Conservation (phyloP, 2,113 vertebrate genomes). For the Catharus minimus region DNA sequence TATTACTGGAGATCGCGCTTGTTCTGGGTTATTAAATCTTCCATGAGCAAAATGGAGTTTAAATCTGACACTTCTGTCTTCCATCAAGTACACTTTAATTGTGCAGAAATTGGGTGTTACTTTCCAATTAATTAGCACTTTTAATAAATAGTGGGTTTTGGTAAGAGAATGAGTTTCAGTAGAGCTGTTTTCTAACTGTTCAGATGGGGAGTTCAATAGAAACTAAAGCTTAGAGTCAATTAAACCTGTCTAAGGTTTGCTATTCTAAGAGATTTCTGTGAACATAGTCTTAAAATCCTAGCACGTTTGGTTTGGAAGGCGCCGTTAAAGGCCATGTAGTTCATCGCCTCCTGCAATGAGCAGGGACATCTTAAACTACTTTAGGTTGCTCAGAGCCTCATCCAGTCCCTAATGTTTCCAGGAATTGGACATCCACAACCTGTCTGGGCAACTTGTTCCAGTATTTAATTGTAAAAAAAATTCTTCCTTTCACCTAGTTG, state of each 20-base stretch:
- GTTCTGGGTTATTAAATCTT: background rate
- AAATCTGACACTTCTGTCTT: background rate
- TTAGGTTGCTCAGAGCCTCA: background rate
- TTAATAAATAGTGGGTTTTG: background rate
- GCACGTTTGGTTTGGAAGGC: background rate
- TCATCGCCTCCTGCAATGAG: background rate
- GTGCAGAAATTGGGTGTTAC: background rate
- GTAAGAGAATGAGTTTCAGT: background rate
- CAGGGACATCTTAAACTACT: background rate
- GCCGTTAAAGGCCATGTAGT: background rate
- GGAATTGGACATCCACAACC: background rate
- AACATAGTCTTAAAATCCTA: background rate
- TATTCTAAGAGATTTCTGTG: background rate
- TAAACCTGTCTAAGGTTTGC: background rate
- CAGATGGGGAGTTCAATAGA: background rate
- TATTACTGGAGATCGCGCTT: background rate
- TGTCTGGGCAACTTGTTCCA: background rate
- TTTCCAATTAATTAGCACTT: background rate
- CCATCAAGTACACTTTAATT: background rate
- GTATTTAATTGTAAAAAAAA: background rate
- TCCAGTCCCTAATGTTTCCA: background rate
- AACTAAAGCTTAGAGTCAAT: background rate
- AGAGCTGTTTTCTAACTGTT: background rate
- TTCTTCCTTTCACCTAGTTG: background rate
- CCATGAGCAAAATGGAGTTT: background rate